Conservation (phyloP, 1,140 invertebrate species). For the Drosophila kohkoa region DNA sequence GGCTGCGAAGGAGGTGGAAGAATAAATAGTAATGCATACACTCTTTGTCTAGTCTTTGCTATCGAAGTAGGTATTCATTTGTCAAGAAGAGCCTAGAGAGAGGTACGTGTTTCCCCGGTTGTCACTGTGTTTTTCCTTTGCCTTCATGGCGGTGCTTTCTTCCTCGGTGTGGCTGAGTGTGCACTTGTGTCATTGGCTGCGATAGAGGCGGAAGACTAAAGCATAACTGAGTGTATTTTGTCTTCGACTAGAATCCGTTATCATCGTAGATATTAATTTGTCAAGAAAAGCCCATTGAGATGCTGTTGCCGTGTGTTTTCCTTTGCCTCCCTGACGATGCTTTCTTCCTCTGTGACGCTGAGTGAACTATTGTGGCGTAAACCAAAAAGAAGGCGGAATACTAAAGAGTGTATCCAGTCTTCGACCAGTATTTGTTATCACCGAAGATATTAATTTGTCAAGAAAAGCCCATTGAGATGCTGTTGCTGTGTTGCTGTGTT, state of each 20-base stretch:
- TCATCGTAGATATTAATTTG: slow-evolving; percentile 33
- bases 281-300: slow-evolving; percentile 1
- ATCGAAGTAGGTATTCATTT: slow-evolving; percentile 29
- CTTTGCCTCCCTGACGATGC: slow-evolving; percentile 8
- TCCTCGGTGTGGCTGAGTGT: too few species aligned
- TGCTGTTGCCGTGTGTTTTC: slow-evolving; percentile 17
- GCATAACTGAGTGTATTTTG: background rate
- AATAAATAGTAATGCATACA: background rate
- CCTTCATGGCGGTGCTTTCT: too few species aligned
- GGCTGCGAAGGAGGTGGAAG: background rate
- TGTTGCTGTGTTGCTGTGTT: too few species aligned
- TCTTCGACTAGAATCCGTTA: background rate
- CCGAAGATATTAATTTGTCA: too few species aligned
- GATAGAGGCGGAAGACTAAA: too few species aligned
- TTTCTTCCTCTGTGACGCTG: too few species aligned
- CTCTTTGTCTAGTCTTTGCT: background rate
- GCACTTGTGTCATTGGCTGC: too few species aligned
- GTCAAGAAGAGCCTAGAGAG: slow-evolving; percentile 6
- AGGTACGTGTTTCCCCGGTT: background rate
- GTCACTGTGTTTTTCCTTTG: background rate
- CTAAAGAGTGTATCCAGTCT: too few species aligned
- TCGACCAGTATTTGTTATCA: too few species aligned
- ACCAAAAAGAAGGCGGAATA: too few species aligned
- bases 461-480: too few species aligned
- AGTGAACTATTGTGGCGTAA: too few species aligned